These are phyloP conservation scores for Drosophila tsacasi DNA, from an alignment of 1,140 invertebrate species.

Conservation along the genomic window DNA sequence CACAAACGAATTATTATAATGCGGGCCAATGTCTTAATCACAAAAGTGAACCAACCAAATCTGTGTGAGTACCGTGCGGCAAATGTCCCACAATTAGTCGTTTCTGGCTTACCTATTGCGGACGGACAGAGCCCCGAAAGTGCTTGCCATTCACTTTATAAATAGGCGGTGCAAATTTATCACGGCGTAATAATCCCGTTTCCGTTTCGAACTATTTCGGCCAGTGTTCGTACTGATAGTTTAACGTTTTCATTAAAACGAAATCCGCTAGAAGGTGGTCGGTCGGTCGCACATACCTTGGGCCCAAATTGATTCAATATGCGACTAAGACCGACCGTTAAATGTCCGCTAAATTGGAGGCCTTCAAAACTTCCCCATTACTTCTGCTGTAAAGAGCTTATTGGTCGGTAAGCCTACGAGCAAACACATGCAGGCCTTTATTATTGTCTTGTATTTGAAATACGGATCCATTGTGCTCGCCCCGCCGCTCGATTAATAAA, in stretches of 20 bases:
- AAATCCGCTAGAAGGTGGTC: conserved; percentile 7
- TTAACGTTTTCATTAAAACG: conserved; percentile 23
- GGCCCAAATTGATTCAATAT: conserved; percentile 32
- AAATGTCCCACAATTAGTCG: conserved; percentile 59
- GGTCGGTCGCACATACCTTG: conserved; percentile 26
- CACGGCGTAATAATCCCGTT: conserved; percentile 37
- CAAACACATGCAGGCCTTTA: conserved; percentile 55
- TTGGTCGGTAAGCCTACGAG: conserved; percentile 40
- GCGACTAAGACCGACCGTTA: conserved; percentile 39
- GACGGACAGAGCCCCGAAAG: conserved; percentile 32
- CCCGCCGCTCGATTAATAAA: conserved; percentile 33
- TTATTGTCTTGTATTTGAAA: conserved; percentile 33
- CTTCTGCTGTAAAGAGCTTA: conserved; percentile 41
- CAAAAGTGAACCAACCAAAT: conserved; percentile 44
- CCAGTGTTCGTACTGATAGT: conserved; percentile 4
- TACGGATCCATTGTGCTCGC: conserved; percentile 50
- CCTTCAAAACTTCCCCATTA: conserved; percentile 72
- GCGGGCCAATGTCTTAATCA: conserved; percentile 61
- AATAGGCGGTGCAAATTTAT: conserved; percentile 40
- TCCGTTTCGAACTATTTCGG: conserved; percentile 19
- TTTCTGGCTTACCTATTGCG: conserved; percentile 25
- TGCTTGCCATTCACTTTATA: conserved; percentile 49
- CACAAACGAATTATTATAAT: conserved; percentile 65
- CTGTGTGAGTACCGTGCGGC: conserved; percentile 23
- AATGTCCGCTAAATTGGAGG: conserved; percentile 34